Conservation (phyloP, 2,888 invertebrate species). For the Dromius quadrimaculatus region DNA sequence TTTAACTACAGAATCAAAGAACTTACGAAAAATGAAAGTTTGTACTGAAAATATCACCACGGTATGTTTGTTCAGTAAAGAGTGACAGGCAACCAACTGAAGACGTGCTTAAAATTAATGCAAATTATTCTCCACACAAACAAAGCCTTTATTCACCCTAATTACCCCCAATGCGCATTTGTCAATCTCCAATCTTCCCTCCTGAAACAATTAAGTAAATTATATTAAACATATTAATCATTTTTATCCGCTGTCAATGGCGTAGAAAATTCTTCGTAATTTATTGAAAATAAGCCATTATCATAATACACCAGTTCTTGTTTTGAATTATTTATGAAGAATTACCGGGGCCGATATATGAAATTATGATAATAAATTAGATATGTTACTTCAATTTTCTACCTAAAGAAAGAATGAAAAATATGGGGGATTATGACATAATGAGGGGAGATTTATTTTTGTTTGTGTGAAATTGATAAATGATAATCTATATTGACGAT, state of each 20-base stretch:
- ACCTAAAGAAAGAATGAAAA: background rate
- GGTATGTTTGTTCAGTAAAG: too few relatives aligned
- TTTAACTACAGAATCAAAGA: too few relatives aligned
- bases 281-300: constrained; percentile 34
- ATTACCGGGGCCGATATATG: constrained; percentile 28
- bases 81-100: too few relatives aligned
- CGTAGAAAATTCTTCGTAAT: constrained; percentile 14
- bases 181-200: background rate
- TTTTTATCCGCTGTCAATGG: background rate
- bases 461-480: too few relatives aligned
- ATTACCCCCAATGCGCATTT: background rate
- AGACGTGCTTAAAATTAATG: too few relatives aligned
- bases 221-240: constrained; percentile 17
- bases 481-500: too few relatives aligned
- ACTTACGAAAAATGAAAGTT: too few relatives aligned
- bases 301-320: constrained; percentile 19
- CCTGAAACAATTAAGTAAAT: constrained; percentile 30
- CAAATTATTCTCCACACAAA: too few relatives aligned
- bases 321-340: constrained; percentile 10
- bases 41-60: too few relatives aligned
- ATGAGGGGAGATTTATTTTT: too few relatives aligned
- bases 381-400: constrained; percentile 34
- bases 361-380: constrained; percentile 43
- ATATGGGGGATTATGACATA: too few relatives aligned
- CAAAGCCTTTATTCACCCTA: background rate